A percentile compares a stretch with the other conserved stretches of the same genome.
Conservation (phyloP, 2,797 vertebrate genomes). For the Micropoecilia bifurca region DNA sequence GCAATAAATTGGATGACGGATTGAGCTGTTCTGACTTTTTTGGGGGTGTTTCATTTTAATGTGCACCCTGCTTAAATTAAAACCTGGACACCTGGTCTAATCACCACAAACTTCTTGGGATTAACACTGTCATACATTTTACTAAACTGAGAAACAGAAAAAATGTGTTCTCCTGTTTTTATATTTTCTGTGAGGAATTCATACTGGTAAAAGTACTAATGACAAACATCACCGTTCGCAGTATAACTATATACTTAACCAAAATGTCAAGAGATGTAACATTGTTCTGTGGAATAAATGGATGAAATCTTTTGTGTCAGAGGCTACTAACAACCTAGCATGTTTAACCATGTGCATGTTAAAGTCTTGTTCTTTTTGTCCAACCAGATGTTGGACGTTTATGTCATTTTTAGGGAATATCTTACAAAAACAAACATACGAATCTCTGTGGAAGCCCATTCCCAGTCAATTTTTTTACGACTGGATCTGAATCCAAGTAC, state of each 20-base stretch:
- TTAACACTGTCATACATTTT: background rate
- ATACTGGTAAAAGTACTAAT: background rate
- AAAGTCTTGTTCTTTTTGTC: background rate
- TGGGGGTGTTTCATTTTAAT: background rate
- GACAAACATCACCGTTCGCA: background rate
- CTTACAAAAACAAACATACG: background rate
- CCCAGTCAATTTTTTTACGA: background rate
- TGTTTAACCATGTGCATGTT: background rate
- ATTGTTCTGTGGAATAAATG: slow-evolving; percentile 5
- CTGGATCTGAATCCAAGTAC: background rate
- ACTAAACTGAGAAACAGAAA: background rate
- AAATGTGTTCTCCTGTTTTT: background rate
- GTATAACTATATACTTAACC: background rate
- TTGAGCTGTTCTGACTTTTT: slow-evolving; percentile 71
- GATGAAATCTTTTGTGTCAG: background rate
- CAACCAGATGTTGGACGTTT: background rate
- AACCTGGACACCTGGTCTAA: background rate
- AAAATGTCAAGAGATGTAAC: background rate
- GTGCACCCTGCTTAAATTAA: background rate
- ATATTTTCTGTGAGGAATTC: background rate
- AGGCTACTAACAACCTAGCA: background rate
- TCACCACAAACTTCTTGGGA: background rate
- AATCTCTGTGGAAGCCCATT: background rate
- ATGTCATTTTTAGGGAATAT: background rate
- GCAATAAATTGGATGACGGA: slow-evolving; percentile 99